Evolutionary conservation across 2,888 invertebrate genomes (phyloP), one percentile per base, ranked within the genome.

Genomic region (Coecobrya sp.): DNA sequence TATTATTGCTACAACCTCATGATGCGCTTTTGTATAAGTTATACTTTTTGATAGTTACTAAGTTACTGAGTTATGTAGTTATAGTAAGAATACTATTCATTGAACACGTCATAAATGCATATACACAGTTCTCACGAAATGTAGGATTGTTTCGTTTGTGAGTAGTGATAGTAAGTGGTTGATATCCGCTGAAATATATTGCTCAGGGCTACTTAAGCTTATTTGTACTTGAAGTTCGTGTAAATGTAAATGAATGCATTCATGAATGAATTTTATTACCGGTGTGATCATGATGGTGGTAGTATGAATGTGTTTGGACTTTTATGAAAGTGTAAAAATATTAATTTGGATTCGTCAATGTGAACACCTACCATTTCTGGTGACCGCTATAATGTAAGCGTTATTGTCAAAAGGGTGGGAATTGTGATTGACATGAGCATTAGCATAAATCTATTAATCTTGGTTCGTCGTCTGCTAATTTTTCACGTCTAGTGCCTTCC

Each of bases 281-380:
- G 70, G 36, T 16, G 16, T 10, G n/a, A n/a, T 70, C 36, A 11
- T 10, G n/a, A n/a, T 70, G 70, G 16, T n/a, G 36, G 36, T 7
- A 5, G 5, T 10, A 70, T 70, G 65, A 27, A 27, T 65, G 2
- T 27, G 27, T 70, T 36, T 70, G 70, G 70, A n/a, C 70, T 30
- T 79, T 49, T 79, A 79, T 79, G 76, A 79, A 79, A 49, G 76
- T 79, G 76, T 52, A 79, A 79, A 79, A 79, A 45, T 4, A 27
- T 45, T 19, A 52, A 79, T 79, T 52, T 79, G 1, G 22, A 22
- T 25, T 5, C 49, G 76, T 27, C 49, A 79, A 49, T 49, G 25
- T 19, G 10, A 49, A 62, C 62, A 62, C 62, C 2, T 70, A 65
- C 27, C 36, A n/a, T 70, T 16, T 36, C 65, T 27, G 4, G 11